Conservation (phyloP, 35 echinoderm and acorn worm species). For the Heliocidaris tuberculata region DNA sequence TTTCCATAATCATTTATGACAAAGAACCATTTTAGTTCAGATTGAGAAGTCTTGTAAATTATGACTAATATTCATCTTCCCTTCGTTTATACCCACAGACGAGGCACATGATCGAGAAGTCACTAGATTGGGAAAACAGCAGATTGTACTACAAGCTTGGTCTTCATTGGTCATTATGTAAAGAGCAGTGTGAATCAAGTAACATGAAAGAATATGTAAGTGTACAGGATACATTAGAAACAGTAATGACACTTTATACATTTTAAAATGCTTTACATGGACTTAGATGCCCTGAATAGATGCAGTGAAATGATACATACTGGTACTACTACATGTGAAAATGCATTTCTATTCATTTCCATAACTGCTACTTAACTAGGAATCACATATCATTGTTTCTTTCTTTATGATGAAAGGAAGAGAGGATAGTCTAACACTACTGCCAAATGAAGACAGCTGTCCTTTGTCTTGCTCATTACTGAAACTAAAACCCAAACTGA, state of each 20-base stretch:
- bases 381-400: neutral
- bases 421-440: neutral
- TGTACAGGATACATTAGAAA: constrained; percentile 6
- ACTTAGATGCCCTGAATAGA: neutral
- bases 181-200: constrained; percentile 93
- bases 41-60: too few relatives aligned
- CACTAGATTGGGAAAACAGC: constrained; percentile 97
- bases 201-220: constrained; percentile 99
- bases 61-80: constrained; percentile 16
- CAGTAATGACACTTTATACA: neutral
- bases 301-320: neutral
- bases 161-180: constrained; percentile 91
- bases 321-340: too few relatives aligned
- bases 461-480: neutral
- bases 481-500: too few relatives aligned
- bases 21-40: too few relatives aligned
- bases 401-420: neutral
- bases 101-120: constrained; percentile 92
- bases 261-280: neutral
- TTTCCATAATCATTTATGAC: too few relatives aligned
- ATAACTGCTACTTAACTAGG: neutral
- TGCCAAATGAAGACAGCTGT: neutral
- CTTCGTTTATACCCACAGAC: constrained; percentile 56
- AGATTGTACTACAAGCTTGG: constrained; percentile 96
- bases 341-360: neutral